phyloP scores from a whole-genome alignment of 2,113 vertebrate genomes.

The Pachyramphus minor region DNA sequence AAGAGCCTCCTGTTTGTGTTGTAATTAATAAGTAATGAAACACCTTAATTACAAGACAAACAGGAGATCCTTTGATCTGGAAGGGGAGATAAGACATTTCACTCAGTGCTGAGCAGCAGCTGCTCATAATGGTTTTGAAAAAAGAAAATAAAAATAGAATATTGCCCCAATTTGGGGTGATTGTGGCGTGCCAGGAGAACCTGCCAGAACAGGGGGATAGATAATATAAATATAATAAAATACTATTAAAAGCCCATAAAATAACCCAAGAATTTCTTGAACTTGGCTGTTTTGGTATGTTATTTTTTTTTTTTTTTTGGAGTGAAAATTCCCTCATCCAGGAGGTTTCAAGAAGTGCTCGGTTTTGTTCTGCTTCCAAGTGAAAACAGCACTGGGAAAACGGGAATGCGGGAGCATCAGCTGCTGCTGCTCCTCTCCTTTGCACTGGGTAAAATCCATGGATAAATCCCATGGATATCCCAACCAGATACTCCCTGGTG shows the following conservation, averaged over 20 bases:
- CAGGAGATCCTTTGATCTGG: slow-evolving; percentile 40
- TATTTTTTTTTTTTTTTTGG: background rate
- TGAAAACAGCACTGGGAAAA: slow-evolving; percentile 9
- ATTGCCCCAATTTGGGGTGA: background rate
- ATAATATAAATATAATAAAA: slow-evolving; percentile 27
- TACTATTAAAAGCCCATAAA: background rate
- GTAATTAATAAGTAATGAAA: slow-evolving; percentile 55
- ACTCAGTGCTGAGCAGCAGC: background rate
- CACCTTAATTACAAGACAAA: slow-evolving; percentile 39
- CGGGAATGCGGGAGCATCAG: background rate
- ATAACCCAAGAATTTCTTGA: slow-evolving; percentile 6
- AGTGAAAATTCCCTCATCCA: background rate
- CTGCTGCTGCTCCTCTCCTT: background rate
- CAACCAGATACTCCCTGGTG: background rate
- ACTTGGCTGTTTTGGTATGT: background rate
- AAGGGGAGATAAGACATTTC: background rate
- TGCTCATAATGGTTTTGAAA: background rate
- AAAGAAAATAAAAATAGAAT: slow-evolving; percentile 44
- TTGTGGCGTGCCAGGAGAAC: background rate
- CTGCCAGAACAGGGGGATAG: background rate
- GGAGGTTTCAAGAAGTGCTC: background rate
- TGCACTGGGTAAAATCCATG: background rate
- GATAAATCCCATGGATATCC: background rate
- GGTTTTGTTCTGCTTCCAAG: slow-evolving; percentile 28
- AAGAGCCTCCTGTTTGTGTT: slow-evolving; percentile 6